Conservation (phyloP, 2,113 vertebrate species). For the Brachionichthys hirsutus region DNA sequence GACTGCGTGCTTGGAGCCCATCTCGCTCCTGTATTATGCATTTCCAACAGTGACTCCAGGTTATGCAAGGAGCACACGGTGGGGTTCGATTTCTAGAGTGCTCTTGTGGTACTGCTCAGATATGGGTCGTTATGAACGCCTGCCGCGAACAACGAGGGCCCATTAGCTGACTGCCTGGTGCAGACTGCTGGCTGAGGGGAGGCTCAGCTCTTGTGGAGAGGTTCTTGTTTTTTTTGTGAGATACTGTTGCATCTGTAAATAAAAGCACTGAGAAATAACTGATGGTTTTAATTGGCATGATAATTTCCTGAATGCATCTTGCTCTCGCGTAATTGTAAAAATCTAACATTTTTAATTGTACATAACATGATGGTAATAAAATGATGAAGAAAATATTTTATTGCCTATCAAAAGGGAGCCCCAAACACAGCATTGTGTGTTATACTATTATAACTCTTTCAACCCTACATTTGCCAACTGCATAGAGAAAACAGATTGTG, state of each 20-base stretch:
- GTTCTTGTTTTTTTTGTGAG: slow-evolving; percentile 1
- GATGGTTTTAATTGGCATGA: no score
- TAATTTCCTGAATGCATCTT: no score
- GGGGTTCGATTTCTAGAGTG: slow-evolving; percentile 57
- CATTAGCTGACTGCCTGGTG: slow-evolving; percentile 51
- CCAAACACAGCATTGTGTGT: background rate
- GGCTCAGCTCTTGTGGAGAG: slow-evolving; percentile 22
- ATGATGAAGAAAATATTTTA: background rate
- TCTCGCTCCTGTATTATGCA: slow-evolving; percentile 38
- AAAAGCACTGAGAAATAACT: background rate
- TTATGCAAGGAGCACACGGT: slow-evolving; percentile 45
- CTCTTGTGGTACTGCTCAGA: slow-evolving; percentile 57
- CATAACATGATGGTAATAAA: no score
- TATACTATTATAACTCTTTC: background rate
- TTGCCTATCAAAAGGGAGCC: background rate
- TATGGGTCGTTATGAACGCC: slow-evolving; percentile 59
- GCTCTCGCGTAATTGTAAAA: no score
- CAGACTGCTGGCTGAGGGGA: slow-evolving; percentile 10
- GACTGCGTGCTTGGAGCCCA: background rate
- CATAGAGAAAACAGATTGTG: background rate
- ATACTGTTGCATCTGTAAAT: slow-evolving; percentile 2
- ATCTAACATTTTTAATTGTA: no score
- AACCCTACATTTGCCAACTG: background rate
- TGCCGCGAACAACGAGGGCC: slow-evolving; percentile 33
- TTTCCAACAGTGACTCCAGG: slow-evolving; percentile 42